A percentile compares a stretch with the other conserved stretches of the same genome.
These are phyloP conservation scores for Crocuta crocuta DNA, from an alignment of 2,113 vertebrate genomes.

Conservation along the genomic window DNA sequence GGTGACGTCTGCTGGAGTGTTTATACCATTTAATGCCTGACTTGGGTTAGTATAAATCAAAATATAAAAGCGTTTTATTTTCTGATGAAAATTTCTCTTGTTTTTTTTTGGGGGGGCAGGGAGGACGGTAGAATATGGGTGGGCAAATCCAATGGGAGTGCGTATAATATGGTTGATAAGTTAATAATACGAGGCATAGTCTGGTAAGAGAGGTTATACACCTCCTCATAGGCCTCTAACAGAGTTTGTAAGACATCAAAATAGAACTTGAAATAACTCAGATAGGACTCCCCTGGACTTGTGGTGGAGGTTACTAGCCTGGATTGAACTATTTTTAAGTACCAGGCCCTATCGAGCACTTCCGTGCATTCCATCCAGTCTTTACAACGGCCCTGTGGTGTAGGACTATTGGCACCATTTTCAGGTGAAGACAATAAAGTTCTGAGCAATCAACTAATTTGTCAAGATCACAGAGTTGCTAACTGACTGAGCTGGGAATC, in stretches of 20 bases:
- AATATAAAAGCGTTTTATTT: slow-evolving; percentile 38
- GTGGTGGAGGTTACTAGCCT: background rate
- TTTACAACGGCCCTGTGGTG: background rate
- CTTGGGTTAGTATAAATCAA: slow-evolving; percentile 55
- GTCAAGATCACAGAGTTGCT: background rate
- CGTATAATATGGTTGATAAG: background rate
- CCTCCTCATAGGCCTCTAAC: background rate
- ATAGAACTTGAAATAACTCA: background rate
- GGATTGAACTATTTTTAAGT: background rate
- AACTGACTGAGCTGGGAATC: background rate
- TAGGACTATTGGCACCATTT: background rate
- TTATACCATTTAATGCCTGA: background rate
- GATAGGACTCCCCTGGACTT: background rate
- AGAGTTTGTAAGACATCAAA: background rate
- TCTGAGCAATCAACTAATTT: background rate
- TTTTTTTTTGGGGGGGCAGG: background rate
- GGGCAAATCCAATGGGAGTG: background rate
- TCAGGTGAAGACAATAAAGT: slow-evolving; percentile 43
- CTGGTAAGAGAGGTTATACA: background rate
- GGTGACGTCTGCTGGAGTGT: slow-evolving; percentile 6
- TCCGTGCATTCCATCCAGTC: background rate
- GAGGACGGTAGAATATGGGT: background rate
- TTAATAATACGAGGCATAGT: background rate
- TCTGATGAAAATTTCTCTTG: background rate
- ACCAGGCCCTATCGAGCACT: background rate